A percentile compares a stretch with the other conserved stretches of the same genome.
Conservation (phyloP, 1,140 invertebrate species). For the Augochlora pura region DNA sequence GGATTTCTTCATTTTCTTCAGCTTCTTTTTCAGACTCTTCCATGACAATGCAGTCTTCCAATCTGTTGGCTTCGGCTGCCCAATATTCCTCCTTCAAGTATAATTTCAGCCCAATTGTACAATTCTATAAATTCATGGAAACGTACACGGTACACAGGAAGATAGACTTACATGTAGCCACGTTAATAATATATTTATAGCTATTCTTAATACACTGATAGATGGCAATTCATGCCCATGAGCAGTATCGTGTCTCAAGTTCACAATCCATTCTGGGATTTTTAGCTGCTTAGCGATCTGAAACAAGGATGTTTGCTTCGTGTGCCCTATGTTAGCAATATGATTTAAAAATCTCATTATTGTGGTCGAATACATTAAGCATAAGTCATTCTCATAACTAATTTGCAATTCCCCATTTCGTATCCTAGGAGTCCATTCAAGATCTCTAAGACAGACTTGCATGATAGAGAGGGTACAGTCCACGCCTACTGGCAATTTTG, state of each 20-base stretch:
- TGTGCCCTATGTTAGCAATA: constrained; percentile 80
- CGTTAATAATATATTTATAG: constrained; percentile 79
- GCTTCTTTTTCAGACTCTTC: constrained; percentile 61
- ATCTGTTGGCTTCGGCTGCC: constrained; percentile 45
- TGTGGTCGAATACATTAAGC: constrained; percentile 82
- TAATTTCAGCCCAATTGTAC: neutral
- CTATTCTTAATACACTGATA: constrained; percentile 81
- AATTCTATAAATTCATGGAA: neutral
- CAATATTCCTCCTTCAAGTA: constrained; percentile 73
- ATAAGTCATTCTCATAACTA: constrained; percentile 78
- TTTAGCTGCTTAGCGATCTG: constrained; percentile 81
- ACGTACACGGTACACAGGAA: neutral
- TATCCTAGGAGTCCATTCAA: constrained; percentile 70
- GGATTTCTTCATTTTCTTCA: constrained; percentile 51
- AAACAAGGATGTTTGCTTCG: constrained; percentile 80
- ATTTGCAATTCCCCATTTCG: constrained; percentile 65
- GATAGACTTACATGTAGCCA: constrained; percentile 82
- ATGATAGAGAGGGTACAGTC: constrained; percentile 85
- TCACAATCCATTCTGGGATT: constrained; percentile 85
- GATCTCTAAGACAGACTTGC: constrained; percentile 81
- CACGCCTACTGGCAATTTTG: constrained; percentile 84
- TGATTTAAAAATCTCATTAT: constrained; percentile 85
- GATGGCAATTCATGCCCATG: constrained; percentile 83
- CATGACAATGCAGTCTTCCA: constrained; percentile 66
- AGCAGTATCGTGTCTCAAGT: constrained; percentile 84